Evolutionary conservation across 2,113 vertebrate genomes (phyloP).

Genomic region (Lophotis ruficrista): DNA sequence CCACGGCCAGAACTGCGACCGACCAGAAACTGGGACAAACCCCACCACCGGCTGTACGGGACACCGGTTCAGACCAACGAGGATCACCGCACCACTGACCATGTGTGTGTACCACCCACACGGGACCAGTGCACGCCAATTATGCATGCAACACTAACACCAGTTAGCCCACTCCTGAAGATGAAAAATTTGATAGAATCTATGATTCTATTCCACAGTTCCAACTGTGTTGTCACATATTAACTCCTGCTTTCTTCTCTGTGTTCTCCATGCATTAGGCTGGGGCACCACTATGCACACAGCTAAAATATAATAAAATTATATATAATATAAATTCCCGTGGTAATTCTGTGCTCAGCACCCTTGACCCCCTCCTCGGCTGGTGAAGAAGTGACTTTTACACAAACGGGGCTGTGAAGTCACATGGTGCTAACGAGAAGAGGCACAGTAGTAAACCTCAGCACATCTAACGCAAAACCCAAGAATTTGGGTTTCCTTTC

Average conservation of each 20-base stretch:
- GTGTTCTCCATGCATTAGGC: too few species aligned
- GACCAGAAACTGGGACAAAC: not conserved
- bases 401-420: not conserved
- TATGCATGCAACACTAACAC: not conserved
- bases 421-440: not conserved
- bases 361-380: not conserved
- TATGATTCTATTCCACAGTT: too few species aligned
- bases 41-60: not conserved
- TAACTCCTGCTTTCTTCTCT: not conserved
- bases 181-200: not conserved
- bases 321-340: not conserved
- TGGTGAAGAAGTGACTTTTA: not conserved
- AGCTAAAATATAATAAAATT: not conserved
- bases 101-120: too few species aligned
- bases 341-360: not conserved
- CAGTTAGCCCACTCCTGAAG: not conserved
- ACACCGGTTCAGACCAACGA: accelerated
- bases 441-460: not conserved
- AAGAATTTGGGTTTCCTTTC: not conserved
- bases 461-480: not conserved
- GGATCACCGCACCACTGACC: not conserved
- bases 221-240: not conserved
- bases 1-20: accelerated
- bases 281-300: accelerated
- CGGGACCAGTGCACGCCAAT: accelerated